Evolutionary conservation across 2,113 vertebrate species (phyloP).

Genomic region (Delphinapterus leucas): DNA sequence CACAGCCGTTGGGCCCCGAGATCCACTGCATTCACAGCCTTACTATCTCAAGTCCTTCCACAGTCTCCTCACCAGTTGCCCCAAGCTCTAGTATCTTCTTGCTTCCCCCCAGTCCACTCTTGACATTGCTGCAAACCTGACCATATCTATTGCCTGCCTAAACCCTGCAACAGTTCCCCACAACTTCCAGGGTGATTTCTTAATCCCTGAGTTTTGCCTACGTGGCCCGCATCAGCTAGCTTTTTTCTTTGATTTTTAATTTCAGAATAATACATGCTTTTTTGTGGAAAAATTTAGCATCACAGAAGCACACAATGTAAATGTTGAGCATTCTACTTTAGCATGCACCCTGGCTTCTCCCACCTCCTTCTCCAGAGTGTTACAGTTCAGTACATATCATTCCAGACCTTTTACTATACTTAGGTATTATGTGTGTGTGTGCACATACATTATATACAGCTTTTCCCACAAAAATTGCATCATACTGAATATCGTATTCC

Average conservation of each 20-base stretch:
- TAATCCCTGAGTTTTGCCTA: not conserved
- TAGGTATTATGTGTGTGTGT: accelerated
- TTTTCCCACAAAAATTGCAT: not conserved
- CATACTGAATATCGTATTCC: not conserved
- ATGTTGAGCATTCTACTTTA: not conserved
- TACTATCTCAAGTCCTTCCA: not conserved
- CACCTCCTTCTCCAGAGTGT: not conserved
- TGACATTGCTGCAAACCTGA: not conserved
- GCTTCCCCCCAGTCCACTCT: not conserved
- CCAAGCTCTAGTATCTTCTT: not conserved
- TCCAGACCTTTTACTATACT: not conserved
- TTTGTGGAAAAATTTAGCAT: not conserved
- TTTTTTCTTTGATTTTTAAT: not conserved
- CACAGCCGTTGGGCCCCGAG: not conserved
- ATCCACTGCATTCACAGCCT: not conserved
- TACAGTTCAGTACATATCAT: not conserved
- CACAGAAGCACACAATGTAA: not conserved
- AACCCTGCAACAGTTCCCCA: not conserved
- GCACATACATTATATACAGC: not conserved
- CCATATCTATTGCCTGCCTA: not conserved
- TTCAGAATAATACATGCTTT: not conserved
- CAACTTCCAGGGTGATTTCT: not conserved
- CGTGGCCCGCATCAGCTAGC: too few relatives aligned
- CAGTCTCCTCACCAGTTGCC: not conserved
- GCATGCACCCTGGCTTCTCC: not conserved